phyloP scores from a whole-genome alignment of 1,140 invertebrate genomes.

The Solen grandis region DNA sequence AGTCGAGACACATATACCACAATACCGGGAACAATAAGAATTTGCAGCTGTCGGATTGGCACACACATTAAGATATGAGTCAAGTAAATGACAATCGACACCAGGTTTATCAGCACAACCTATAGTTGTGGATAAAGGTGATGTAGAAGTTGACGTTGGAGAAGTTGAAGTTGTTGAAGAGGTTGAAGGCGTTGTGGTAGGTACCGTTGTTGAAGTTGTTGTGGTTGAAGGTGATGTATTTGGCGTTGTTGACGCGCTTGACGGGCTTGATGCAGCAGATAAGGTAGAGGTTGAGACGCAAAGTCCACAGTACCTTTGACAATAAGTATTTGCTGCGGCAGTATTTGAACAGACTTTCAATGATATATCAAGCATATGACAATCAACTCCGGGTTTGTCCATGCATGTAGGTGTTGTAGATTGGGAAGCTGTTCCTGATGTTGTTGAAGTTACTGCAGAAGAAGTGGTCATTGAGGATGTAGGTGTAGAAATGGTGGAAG shows the following conservation, averaged over 20 bases:
- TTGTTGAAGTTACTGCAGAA: neutral
- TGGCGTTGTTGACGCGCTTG: constrained; percentile 1
- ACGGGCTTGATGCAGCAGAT: neutral
- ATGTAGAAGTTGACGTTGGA: constrained; percentile 1
- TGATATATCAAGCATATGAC: constrained; percentile 1
- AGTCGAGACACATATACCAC: constrained; percentile 39
- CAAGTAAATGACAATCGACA: constrained; percentile 36
- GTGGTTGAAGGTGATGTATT: constrained; percentile 5
- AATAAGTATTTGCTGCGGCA: constrained; percentile 3
- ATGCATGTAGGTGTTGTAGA: neutral
- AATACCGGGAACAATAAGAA: constrained; percentile 36
- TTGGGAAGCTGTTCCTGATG: neutral
- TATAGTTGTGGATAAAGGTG: neutral
- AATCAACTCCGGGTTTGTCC: constrained; percentile 1
- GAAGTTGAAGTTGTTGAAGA: neutral
- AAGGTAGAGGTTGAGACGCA: neutral
- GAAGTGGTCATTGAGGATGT: neutral
- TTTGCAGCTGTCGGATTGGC: constrained; percentile 10
- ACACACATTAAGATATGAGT: constrained; percentile 19
- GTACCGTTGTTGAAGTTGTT: neutral
- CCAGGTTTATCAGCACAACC: constrained; percentile 40
- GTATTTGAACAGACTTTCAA: neutral
- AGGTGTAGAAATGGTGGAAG: neutral
- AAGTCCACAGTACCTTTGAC: constrained; percentile 4
- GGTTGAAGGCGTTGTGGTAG: neutral